Conservation (phyloP, 2,797 vertebrate genomes). For the Gobio occitaniae region DNA sequence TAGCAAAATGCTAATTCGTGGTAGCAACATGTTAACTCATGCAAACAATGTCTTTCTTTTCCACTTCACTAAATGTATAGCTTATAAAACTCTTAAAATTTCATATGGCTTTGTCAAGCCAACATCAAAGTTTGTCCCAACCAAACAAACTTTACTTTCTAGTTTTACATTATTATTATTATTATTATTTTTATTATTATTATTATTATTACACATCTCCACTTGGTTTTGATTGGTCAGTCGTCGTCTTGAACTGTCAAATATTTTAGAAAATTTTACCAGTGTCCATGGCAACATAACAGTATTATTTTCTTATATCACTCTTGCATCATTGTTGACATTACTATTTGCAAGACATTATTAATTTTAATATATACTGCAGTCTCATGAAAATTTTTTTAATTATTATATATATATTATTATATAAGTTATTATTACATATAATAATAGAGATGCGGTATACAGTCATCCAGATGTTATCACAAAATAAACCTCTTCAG, state of each 20-base stretch:
- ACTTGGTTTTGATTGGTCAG: background rate
- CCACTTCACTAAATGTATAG: too few relatives aligned
- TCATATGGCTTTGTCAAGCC: too few relatives aligned
- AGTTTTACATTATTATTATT: background rate
- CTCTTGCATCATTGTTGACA: background rate
- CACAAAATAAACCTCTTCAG: background rate
- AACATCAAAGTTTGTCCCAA: too few relatives aligned
- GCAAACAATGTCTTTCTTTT: too few relatives aligned
- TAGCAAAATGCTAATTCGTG: too few relatives aligned
- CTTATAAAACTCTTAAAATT: too few relatives aligned
- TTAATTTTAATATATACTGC: background rate
- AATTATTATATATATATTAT: too few relatives aligned
- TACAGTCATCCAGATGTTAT: background rate
- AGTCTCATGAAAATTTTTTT: background rate
- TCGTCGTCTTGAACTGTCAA: background rate
- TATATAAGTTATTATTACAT: too few relatives aligned
- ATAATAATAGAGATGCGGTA: background rate
- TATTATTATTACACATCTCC: background rate
- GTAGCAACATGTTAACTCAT: too few relatives aligned
- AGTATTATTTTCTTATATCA: background rate
- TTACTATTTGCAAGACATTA: background rate
- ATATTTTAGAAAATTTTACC: background rate
- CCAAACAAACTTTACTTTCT: too few relatives aligned
- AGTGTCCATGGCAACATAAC: background rate
- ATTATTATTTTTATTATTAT: background rate